Conservation (phyloP, 2,888 invertebrate genomes). For the Chalcis sispes region DNA sequence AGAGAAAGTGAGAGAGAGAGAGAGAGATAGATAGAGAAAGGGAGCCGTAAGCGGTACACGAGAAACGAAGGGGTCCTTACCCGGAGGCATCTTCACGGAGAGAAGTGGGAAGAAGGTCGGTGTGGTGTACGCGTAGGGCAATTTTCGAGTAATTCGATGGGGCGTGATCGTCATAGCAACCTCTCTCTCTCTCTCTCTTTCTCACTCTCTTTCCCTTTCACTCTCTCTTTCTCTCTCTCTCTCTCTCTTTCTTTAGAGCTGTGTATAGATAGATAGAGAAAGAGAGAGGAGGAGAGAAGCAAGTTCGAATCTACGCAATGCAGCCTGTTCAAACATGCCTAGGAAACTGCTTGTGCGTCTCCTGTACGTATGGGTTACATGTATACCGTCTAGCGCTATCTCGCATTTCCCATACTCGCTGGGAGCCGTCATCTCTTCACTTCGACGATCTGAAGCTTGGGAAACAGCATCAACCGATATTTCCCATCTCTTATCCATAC, state of each 20-base stretch:
- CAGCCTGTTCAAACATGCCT: constrained; percentile 74
- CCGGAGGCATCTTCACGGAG: too few species aligned
- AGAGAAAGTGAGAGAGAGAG: too few species aligned
- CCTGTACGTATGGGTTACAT: too few species aligned
- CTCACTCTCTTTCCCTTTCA: not conserved
- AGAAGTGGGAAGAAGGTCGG: too few species aligned
- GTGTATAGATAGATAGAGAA: too few species aligned
- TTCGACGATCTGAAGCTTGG: too few species aligned
- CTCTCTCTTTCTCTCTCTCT: constrained; percentile 1
- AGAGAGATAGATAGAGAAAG: too few species aligned
- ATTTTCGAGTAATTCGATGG: constrained; percentile 75
- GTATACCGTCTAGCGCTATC: too few species aligned
- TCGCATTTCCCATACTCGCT: too few species aligned
- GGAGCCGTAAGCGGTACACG: too few species aligned
- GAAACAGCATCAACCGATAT: constrained; percentile 25
- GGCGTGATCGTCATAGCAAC: constrained; percentile 76
- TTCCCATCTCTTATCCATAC: not conserved
- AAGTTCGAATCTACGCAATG: constrained; percentile 66
- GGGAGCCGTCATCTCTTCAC: constrained; percentile 32
- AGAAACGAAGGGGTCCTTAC: too few species aligned
- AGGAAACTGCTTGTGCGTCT: constrained; percentile 64
- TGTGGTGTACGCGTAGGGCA: constrained; percentile 67
- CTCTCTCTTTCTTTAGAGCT: not conserved
- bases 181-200: constrained; percentile 59
- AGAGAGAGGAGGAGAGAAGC: too few species aligned